Evolutionary conservation across 2,113 vertebrate species (phyloP).

Genomic region (Pluvianellus socialis): DNA sequence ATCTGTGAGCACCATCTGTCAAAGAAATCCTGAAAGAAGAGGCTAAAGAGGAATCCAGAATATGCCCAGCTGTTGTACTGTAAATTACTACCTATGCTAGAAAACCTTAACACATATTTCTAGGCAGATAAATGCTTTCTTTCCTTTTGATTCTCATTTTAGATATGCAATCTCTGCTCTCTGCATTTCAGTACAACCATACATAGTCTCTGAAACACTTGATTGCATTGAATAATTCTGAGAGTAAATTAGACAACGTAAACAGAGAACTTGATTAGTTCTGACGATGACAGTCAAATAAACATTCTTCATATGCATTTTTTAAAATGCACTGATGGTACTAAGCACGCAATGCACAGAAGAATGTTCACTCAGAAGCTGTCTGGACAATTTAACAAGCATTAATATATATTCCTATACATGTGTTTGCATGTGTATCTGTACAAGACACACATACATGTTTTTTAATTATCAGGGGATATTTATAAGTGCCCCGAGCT

Average conservation of each 20-base stretch:
- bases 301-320: rapidly evolving
- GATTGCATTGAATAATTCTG: neutral
- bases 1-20: constrained; percentile 85
- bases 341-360: neutral
- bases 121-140: constrained; percentile 16
- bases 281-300: neutral
- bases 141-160: constrained; percentile 14
- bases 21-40: constrained; percentile 55
- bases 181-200: neutral
- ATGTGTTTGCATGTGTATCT: neutral
- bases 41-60: constrained; percentile 52
- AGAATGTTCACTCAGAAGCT: neutral
- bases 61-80: constrained; percentile 52
- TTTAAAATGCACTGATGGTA: neutral
- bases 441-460: neutral
- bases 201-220: neutral
- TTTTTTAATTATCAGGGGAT: neutral
- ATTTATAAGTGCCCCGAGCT: neutral
- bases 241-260: neutral
- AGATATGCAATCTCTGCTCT: neutral
- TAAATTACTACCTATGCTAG: constrained; percentile 23
- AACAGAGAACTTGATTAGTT: neutral
- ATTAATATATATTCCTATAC: neutral
- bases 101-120: neutral
- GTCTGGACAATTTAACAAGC: neutral